Evolutionary conservation across 2,888 invertebrate genomes (phyloP).

Genomic region (Xestia ashworthii): DNA sequence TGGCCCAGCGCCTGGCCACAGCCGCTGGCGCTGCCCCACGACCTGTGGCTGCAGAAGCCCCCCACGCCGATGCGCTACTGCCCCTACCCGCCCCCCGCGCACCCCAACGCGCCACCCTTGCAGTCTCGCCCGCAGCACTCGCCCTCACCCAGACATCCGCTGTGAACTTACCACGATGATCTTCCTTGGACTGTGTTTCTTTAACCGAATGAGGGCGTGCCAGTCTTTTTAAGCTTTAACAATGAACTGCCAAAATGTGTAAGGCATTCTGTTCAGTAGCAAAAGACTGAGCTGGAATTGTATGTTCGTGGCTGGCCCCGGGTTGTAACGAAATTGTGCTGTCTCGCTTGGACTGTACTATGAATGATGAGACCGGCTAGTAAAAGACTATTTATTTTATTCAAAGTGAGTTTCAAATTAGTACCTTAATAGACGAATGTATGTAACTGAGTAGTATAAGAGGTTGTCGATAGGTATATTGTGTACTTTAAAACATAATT

Average conservation of each 20-base stretch:
- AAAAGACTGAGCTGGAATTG: conserved; percentile 1
- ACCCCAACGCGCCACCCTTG: conserved; percentile 72
- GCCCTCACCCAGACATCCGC: conserved; percentile 84
- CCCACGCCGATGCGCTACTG: conserved; percentile 91
- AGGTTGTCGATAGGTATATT: conserved; percentile 73
- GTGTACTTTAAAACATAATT: conserved; percentile 75
- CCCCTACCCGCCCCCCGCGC: conserved; percentile 91
- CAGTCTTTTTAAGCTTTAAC: conserved; percentile 2
- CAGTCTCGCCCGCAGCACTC: conserved; percentile 78
- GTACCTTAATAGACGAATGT: conserved; percentile 76
- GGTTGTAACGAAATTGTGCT: conserved; percentile 72
- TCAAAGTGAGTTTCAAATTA: conserved; percentile 74
- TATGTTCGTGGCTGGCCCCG: conserved; percentile 22
- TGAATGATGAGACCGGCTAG: conserved; percentile 42
- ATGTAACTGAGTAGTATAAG: conserved; percentile 75
- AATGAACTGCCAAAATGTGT: conserved; percentile 8
- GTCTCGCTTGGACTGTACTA: conserved; percentile 41
- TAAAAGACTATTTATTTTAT: conserved; percentile 65
- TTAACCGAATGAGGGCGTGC: conserved; percentile 28
- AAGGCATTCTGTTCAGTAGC: conserved; percentile 14
- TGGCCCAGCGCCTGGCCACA: conserved; percentile 97
- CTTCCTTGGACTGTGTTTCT: conserved; percentile 50
- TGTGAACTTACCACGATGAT: conserved; percentile 75
- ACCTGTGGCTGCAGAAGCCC: conserved; percentile 98
- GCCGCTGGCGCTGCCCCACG: conserved; percentile 96